Base-by-base conservation (phyloP, 2,888 invertebrate genomes). In the Furcula furcula region DNA sequence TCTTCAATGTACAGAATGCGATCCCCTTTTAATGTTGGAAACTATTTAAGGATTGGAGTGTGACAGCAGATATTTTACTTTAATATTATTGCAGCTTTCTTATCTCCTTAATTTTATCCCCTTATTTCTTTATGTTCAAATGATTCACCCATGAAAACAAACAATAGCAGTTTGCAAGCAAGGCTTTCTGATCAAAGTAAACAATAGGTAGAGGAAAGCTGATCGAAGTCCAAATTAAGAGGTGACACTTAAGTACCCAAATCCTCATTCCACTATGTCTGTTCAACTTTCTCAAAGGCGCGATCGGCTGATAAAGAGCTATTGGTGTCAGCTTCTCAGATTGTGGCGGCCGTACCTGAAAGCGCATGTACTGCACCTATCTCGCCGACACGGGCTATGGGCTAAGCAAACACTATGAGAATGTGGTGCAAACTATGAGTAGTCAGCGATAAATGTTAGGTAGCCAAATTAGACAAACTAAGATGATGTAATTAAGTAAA, bases 331-430 rank as follows among this genome's bases (percentile, higher is more conserved):
- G 81, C 75, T 69, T 70, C 70, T 65, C 64, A 78, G 82, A 83
- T 79, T 76, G 77, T 77, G 63, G 69, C 62, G 66, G 76, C 65
- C 64, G 76, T 72, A 80, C 75, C 83, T 86, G 83, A 85, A 85
- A 82, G 86, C 80, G 84, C 82, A 80, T 86, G 86, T 86, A 83
- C 77, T 75, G 77, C 75, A 79, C 81, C 85, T 86, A 86, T 86
- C 83, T 82, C 56, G 52, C 66, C 64, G 79, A 83, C 82, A 76
- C 80, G 76, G 79, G 70, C 78, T 71, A 75, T 66, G 79, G 81
- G 76, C 84, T 83, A 74, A 77, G 76, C 84, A 85, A 86, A 86
- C 77, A 84, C 69, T 65, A 55, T 40, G 56, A 45, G 44, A 40
- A 48, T 39, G 32, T 51, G 67, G 65, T 34, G 11, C 40, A 73